Evolutionary conservation across 2,113 vertebrate species (phyloP), one percentile per base, ranked within the genome.

Genomic region (Erpornis zantholeuca): DNA sequence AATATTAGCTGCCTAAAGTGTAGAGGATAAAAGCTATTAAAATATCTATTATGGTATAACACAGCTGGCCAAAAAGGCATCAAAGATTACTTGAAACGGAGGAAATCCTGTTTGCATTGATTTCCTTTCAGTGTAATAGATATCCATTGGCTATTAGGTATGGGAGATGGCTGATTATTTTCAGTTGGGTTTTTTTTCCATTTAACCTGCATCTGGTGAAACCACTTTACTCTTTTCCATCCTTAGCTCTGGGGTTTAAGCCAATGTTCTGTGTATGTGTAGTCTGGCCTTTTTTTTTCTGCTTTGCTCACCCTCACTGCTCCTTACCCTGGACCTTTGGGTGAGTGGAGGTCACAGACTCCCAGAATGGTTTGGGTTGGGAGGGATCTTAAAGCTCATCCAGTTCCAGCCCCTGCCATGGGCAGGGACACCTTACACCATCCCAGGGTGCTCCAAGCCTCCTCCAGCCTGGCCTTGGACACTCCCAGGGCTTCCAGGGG

Each of bases 1-100:
- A 96, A 93, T 89, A 96, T 85, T 90, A 95, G 84, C 86, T 96
- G 91, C 87, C 88, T 90, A 81, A 96, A 95, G 69, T 88, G 92
- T 91, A 90, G 82, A 96, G 59, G 82, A 78, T 84, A 95, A 94
- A 84, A 95, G 92, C 90, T 95, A 82, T 91, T 95, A 89, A 88
- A 95, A 86, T 93, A 90, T 56, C 84, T 94, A n/a, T 83, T 94
- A 86, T n/a, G 64, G 40, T 91, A 15, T 88, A 92, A 96, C 76
- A 88, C 87, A 96, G 86, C 90, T 94, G 91, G 94, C 95, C 94
- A 94, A 94, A 96, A 97, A 94, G 88, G 75, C 92, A 89, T 69
- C 81, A 54, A 94, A 66, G 65, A 92, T 93, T 86, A 94, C 96
- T 97, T 97, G 95, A 97, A 97, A 97, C 94, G 93, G 66, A 86